Evolutionary conservation across 2,797 vertebrate genomes (phyloP), one percentile per base, ranked within the genome.

Genomic region (Gymnoscopelus braueri): DNA sequence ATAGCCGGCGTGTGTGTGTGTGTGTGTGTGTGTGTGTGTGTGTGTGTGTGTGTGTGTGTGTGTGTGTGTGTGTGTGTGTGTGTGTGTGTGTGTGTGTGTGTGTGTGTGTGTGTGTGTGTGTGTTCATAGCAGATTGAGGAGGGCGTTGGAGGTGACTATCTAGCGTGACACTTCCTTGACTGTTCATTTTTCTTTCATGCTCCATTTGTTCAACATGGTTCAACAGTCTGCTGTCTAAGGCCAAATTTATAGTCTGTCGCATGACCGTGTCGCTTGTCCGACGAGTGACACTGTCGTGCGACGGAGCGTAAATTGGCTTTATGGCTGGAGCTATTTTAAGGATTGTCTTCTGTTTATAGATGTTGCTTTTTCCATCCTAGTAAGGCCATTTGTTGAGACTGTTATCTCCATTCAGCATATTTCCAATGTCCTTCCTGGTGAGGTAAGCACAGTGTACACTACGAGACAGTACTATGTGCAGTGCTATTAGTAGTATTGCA

Each of bases 271-370:
- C 39, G 39, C 39, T 9, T 39, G 39, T 39, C 39, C 39, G 39
- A 39, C 39, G 39, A 39, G 39, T 39, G 39, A 9, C 39, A 39
- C 39, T 39, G 5, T 39, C 39, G 5, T 2, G 39, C 6, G 39
- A 39, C 8, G 39, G 39, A 39, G 39, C 39, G 6, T 39, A 39
- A 8, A 39, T 39, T 39, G 39, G 39, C 39, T 39, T 9, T 39
- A 39, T 39, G 39, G 77, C 69, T 71, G 63, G 47, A 67, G 56
- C 78, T 89, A 84, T 90, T 92, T 87, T 66, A 35, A 80, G 81
- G 39, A 54, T 51, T 77, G 65, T 77, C 63, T 70, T 81, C 72
- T 81, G 67, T 71, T 82, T 75, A 60, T 60, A 66, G 54, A 52
- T 60, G 69, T 73, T 71, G 52, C 44, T 67, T 75, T 83, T 66